These are phyloP conservation scores for Centropus bengalensis DNA, from an alignment of 2,113 vertebrate species.

Conservation along the genomic window DNA sequence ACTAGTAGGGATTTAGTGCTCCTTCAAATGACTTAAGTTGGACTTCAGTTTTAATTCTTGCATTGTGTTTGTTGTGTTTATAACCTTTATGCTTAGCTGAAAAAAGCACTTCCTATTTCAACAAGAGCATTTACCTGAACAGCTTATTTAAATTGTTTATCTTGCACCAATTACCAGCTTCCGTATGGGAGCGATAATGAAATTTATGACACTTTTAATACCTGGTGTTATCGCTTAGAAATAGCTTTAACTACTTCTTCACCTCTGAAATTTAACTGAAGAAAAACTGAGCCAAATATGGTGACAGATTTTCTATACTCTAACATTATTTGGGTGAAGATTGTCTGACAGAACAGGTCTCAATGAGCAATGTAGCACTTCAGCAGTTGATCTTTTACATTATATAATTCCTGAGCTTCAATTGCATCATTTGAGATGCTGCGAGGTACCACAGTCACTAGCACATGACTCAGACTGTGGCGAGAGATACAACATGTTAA, in stretches of 20 bases:
- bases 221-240: not conserved
- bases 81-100: not conserved
- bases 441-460: not conserved
- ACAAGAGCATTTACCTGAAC: not conserved
- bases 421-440: not conserved
- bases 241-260: not conserved
- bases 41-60: not conserved
- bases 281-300: fast-evolving
- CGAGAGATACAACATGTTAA: not conserved
- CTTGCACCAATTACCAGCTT: not conserved
- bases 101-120: not conserved
- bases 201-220: not conserved
- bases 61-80: not conserved
- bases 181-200: not conserved
- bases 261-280: not conserved
- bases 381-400: not conserved
- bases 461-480: not conserved
- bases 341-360: not conserved
- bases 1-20: not conserved
- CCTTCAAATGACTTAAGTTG: not conserved
- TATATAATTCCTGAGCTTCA: not conserved
- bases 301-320: not conserved
- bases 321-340: not conserved
- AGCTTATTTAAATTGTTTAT: not conserved
- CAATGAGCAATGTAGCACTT: not conserved